phyloP scores from a whole-genome alignment of 2,888 invertebrate species.

The Platycnemis pennipes region DNA sequence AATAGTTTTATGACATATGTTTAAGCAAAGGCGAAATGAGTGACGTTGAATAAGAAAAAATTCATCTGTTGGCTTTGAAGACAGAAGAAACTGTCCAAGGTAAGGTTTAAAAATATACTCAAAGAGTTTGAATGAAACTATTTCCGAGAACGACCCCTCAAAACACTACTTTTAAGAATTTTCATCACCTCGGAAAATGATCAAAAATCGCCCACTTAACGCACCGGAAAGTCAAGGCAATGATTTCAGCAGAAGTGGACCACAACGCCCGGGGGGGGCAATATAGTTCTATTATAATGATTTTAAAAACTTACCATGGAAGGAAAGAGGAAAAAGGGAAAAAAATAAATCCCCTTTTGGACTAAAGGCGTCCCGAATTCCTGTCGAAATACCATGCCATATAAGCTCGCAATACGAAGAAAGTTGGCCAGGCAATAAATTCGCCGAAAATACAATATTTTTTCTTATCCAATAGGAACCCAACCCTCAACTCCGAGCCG shows the following conservation, averaged over 20 bases:
- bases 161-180: neutral
- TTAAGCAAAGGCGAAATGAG: too few species aligned
- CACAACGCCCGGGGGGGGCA: neutral
- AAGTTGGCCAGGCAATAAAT: constrained; percentile 10
- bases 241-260: neutral
- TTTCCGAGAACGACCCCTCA: neutral
- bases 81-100: neutral
- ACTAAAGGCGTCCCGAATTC: neutral
- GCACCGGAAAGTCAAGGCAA: neutral
- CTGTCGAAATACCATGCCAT: neutral
- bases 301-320: neutral
- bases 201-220: neutral
- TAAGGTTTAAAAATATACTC: neutral
- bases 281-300: neutral
- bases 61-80: neutral
- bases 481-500: neutral
- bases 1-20: too few species aligned
- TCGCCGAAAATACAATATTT: neutral
- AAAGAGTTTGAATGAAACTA: neutral
- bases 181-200: constrained; percentile 11
- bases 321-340: neutral
- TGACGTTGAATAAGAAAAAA: too few species aligned
- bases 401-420: constrained; percentile 11
- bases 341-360: neutral
- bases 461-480: neutral